Evolutionary conservation across 2,888 invertebrate genomes (phyloP), one percentile per base, ranked within the genome.

Genomic region (Alcis repandata): DNA sequence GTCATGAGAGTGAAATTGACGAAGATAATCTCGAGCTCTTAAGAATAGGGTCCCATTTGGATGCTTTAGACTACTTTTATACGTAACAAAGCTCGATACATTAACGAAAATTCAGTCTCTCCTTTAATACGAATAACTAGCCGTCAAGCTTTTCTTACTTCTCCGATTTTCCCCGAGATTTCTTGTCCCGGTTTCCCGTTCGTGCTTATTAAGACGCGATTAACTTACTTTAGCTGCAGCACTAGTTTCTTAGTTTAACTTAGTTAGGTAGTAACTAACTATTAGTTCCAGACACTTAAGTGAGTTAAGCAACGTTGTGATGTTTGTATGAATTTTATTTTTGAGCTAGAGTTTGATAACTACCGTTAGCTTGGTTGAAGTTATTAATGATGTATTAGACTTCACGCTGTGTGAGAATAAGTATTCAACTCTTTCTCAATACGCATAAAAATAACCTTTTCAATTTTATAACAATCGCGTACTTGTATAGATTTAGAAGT

Each of bases 241-340:
- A 48, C 62, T 67, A 65, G 49, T 63, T 70, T 45, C 46, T 57
- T n/a, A n/a, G n/a, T 62, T 64, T 19, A 45, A 65, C 38, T 67
- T 46, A 53, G 48, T 51, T 51, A 46, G 48, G 48, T 45, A 58
- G n/a, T 13, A 43, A 38, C 27, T 62, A 56, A 59, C 46, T 48
- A 1, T 61, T 67, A 63, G 59, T 61, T 60, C 33, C 32, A 13
- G 17, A 27, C 22, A 32, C 52, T 69, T 60, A 60, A 41, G 27
- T 27, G n/a, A 10, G 48, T 58, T n/a, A 48, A 45, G 10, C 10
- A 36, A 52, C 48, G 48, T 52, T 59, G 15, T 49, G 9, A 40
- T 10, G 6, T 2, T 48, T 32, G 32, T 41, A 13, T 33, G 15
- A 38, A 33, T 27, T 53, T 22, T 11, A 22, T 53, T 45, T 53